Conservation (phyloP, 2,888 invertebrate genomes). For the Didymodactylos carnosus region DNA sequence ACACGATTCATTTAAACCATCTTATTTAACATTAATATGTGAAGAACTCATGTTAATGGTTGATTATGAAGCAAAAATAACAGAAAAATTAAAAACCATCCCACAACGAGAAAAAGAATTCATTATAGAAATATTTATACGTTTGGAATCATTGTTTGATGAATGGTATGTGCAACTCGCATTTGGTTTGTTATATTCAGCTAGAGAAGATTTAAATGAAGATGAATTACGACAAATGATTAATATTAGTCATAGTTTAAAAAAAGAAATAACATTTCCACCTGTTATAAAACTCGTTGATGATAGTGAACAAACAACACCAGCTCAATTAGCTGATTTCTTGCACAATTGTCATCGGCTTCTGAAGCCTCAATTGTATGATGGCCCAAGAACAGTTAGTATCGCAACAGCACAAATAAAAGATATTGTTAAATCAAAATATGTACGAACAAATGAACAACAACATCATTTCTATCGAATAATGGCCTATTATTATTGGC, state of each 20-base stretch:
- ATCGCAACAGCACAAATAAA: neutral
- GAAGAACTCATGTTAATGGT: constrained; percentile 33
- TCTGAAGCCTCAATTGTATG: neutral
- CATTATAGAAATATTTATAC: constrained; percentile 24
- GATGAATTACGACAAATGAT: constrained; percentile 4
- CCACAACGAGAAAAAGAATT: constrained; percentile 27
- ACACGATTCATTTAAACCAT: constrained; percentile 32
- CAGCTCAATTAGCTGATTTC: neutral
- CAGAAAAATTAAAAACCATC: constrained; percentile 25
- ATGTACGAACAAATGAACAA: neutral
- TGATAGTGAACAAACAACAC: neutral
- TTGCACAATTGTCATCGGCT: neutral
- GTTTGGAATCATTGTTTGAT: constrained; percentile 29
- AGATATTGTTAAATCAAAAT: neutral
- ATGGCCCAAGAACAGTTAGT: neutral
- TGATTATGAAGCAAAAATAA: constrained; percentile 31
- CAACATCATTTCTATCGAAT: neutral
- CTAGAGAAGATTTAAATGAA: constrained; percentile 9
- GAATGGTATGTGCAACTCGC: constrained; percentile 19
- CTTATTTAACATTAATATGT: constrained; percentile 34
- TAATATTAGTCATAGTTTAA: neutral
- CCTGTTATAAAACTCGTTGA: neutral
- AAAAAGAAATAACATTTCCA: neutral
- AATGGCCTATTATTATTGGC: constrained; percentile 23
- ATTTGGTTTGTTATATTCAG: constrained; percentile 16